A percentile compares a stretch with the other conserved stretches of the same genome.
Conservation (phyloP, 2,113 vertebrate species). For the Sylvia atricapilla region DNA sequence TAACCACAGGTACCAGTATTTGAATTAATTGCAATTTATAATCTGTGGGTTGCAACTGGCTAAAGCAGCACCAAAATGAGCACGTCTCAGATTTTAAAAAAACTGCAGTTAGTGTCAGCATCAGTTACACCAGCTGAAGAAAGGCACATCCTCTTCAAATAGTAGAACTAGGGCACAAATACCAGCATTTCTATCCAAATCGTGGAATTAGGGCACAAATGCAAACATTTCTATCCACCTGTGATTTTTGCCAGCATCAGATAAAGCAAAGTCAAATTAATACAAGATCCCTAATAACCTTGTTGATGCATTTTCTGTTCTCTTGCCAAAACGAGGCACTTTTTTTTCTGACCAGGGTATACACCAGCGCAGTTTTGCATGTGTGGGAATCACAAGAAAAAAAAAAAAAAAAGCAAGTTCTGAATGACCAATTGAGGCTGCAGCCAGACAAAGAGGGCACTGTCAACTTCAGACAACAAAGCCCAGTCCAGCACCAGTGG, state of each 20-base stretch:
- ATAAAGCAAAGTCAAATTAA: slow-evolving; percentile 2
- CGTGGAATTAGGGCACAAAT: neutral
- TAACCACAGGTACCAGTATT: neutral
- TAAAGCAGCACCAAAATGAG: neutral
- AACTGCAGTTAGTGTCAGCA: neutral
- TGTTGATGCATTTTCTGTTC: neutral
- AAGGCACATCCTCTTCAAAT: slow-evolving; percentile 16
- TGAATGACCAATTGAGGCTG: slow-evolving; percentile 31
- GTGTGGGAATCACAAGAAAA: neutral
- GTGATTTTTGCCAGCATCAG: neutral
- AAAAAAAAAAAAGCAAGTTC: slow-evolving; percentile 19
- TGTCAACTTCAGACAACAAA: slow-evolving; percentile 54
- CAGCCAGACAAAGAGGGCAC: slow-evolving; percentile 35
- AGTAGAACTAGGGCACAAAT: neutral
- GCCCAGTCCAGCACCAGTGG: slow-evolving; percentile 42
- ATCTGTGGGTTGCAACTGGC: neutral
- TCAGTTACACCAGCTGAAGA: neutral
- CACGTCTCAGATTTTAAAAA: neutral
- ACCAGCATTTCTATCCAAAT: neutral
- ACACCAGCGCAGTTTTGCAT: neutral
- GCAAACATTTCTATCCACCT: neutral
- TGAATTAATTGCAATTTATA: neutral
- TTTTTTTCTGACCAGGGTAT: neutral
- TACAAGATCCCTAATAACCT: neutral
- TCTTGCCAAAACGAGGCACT: neutral